Evolutionary conservation across 2,113 vertebrate species (phyloP), one percentile per base, ranked within the genome.

Genomic region (Coturnix japonica): DNA sequence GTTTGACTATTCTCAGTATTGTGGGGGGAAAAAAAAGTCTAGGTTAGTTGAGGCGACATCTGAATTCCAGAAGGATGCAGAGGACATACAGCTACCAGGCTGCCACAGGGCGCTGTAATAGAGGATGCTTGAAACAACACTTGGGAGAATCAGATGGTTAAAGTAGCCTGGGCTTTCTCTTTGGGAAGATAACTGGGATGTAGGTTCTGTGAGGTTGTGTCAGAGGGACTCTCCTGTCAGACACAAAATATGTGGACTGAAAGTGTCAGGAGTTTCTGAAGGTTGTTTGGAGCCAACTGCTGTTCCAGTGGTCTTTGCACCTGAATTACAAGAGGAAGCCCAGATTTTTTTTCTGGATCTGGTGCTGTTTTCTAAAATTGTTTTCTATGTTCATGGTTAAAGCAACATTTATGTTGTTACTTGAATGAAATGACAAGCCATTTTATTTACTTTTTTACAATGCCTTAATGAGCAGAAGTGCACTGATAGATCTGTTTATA

Each of bases 181-280:
- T 59, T 56, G 9, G 17, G 46, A 59, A 75, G n/a, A 56, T 1
- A 1, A 0, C 0, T n/a, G 56, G 15, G 13, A 47, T 77, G 13
- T 15, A 43, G 9, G 75, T 82, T 54, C 59, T 73, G 5, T 41
- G 33, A 75, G 8, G 54, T 79, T 6, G 0, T 72, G 13, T 51
- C 35, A 44, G 21, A 63, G 30, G 26, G 18, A 57, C 33, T n/a
- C 26, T 56, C 67, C 33, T 49, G 33, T 80, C 33, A 79, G 11
- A 37, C 6, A 56, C 7, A 12, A 80, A 26, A 16, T 81, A 37
- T 5, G 43, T 49, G 39, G 63, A 30, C 56, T 85, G 47, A 70
- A 85, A 37, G 41, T n/a, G 22, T n/a, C 69, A 85, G 7, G 44
- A 75, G 31, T 43, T 69, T 67, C 49, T 28, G 43, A 56, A n/a